These are phyloP conservation scores for Tromatobia lineatoria DNA, from an alignment of 2,888 invertebrate species.

Conservation along the genomic window DNA sequence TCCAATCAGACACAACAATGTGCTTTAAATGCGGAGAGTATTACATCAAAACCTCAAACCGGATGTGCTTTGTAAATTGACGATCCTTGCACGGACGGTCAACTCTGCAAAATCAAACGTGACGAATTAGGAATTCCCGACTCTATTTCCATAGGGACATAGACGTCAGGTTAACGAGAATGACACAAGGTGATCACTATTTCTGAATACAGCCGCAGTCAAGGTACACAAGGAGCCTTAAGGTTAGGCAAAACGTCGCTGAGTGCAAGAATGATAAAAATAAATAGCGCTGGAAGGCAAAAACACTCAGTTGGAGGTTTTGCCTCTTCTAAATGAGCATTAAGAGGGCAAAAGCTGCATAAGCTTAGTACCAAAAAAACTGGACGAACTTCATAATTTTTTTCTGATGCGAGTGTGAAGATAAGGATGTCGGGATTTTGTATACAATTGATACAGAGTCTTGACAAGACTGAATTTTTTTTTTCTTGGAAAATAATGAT, in stretches of 20 bases:
- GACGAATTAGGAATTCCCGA: conserved; percentile 5
- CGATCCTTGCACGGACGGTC: conserved; percentile 40
- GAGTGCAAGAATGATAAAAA: too few species aligned
- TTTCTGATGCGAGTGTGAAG: too few species aligned
- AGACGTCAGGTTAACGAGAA: not conserved
- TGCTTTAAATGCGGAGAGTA: not conserved
- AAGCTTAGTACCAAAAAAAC: too few species aligned
- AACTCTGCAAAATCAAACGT: conserved; percentile 19
- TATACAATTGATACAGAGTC: too few species aligned
- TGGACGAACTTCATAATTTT: too few species aligned
- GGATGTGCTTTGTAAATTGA: conserved; percentile 45
- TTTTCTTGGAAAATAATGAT: too few species aligned
- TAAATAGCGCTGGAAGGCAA: too few species aligned
- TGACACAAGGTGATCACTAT: conserved; percentile 31
- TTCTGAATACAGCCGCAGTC: conserved; percentile 22
- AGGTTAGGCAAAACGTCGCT: not conserved
- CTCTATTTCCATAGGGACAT: not conserved
- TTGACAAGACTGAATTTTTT: too few species aligned
- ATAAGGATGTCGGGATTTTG: too few species aligned
- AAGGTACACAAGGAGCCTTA: conserved; percentile 28
- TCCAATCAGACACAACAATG: not conserved
- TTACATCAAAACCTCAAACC: not conserved
- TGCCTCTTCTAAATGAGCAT: too few species aligned
- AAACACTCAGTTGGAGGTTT: too few species aligned
- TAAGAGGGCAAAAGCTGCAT: too few species aligned